Conservation (phyloP, 2,888 invertebrate species). For the Exephanes ischioxanthus region DNA sequence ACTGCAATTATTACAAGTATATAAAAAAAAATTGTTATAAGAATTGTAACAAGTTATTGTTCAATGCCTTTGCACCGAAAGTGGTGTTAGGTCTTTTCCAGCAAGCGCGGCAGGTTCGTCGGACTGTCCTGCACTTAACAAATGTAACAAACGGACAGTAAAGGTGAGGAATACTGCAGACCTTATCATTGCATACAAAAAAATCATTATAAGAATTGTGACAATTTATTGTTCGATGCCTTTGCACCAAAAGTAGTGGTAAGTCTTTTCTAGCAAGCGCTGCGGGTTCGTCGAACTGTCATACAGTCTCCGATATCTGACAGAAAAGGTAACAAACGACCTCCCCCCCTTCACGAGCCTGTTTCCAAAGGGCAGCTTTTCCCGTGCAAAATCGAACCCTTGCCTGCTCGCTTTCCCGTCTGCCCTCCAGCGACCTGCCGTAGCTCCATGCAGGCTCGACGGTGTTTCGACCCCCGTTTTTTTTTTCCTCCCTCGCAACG, state of each 20-base stretch:
- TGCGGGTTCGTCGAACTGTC: neutral
- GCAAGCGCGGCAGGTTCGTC: too few species aligned
- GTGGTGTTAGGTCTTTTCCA: too few species aligned
- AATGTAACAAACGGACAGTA: too few species aligned
- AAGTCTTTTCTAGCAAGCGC: too few species aligned
- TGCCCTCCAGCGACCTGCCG: slow-evolving; percentile 30
- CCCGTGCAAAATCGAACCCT: slow-evolving; percentile 36
- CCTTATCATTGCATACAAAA: neutral
- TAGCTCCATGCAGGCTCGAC: slow-evolving; percentile 37
- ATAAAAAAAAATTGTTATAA: too few species aligned
- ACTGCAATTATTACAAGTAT: neutral
- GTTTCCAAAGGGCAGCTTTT: slow-evolving; percentile 44
- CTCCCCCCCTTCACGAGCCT: neutral
- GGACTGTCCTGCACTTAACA: too few species aligned
- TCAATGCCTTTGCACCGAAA: too few species aligned
- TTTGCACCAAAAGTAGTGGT: too few species aligned
- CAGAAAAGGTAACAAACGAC: slow-evolving; percentile 47
- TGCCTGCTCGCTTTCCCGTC: slow-evolving; percentile 32
- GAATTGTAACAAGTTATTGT: neutral
- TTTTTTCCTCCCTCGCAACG: slow-evolving; percentile 12
- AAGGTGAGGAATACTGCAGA: slow-evolving; percentile 28
- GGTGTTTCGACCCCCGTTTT: slow-evolving; percentile 10
- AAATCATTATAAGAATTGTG: too few species aligned
- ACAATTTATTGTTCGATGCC: too few species aligned
- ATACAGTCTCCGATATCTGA: slow-evolving; percentile 37